Evolutionary conservation across 2,888 invertebrate genomes (phyloP), one percentile per base, ranked within the genome.

Genomic region (Hydriomena furcata): DNA sequence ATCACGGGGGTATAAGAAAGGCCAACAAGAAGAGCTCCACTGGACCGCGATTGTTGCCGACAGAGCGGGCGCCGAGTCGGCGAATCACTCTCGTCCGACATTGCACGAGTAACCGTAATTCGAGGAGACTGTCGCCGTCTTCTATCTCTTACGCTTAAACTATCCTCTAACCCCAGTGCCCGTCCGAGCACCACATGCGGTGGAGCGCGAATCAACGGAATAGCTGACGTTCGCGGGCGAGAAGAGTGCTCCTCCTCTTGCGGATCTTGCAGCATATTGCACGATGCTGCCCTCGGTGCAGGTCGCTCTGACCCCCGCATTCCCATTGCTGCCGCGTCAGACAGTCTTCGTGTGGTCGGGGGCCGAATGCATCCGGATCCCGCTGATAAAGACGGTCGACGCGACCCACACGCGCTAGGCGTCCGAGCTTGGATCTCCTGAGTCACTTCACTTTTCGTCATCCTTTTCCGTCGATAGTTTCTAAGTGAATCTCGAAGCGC

Each of bases 401-500:
- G 88, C 0, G 95, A 95, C 0, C 95, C 95, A 54, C 95, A 95
- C 0, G 93, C 94, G 54, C 95, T 95, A 2, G 95, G 95, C 1
- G 95, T 95, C 56, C 95, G 86, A 2, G 95, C 95, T 76, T 95
- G 95, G 55, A 95, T 95, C 77, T 95, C 95, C 71, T 95, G 94
- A 55, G 95, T 94, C 34, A 95, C 92, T 75, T 95, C 95, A 69
- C 94, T 94, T 77, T 95, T 95, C 1, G 94, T 94, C 82, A 94
- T 91, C 73, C 95, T 92, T 81, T 95, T 95, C 36, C 95, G 90
- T 91, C 94, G 93, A 74, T 95, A 95, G 73, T 95, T 95, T 62
- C 94, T 92, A 63, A 96, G 93, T 41, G 95, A 94, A 70, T 94
- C 94, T 50, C 93, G 90, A 25, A 96, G 81, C 0, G 93, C 91